A percentile compares a stretch with the other conserved stretches of the same genome.
Conservation (phyloP, 2,888 invertebrate genomes). For the Drosophila limbata region DNA sequence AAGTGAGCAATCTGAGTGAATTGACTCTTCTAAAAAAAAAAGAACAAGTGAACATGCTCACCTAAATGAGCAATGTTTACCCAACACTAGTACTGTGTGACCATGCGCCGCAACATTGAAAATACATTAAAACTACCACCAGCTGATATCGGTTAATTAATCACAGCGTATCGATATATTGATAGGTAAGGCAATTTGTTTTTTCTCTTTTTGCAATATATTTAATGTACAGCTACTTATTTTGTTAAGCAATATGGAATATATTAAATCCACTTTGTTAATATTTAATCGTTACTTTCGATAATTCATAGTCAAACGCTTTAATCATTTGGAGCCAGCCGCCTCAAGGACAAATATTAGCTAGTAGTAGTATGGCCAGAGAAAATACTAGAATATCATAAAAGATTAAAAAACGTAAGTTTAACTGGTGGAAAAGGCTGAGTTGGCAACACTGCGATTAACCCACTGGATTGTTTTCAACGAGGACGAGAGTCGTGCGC, state of each 20-base stretch:
- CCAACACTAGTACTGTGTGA: conserved; percentile 47
- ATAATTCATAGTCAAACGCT: neutral
- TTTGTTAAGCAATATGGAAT: too few relatives aligned
- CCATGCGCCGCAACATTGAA: conserved; percentile 24
- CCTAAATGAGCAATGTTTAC: too few relatives aligned
- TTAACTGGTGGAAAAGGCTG: conserved; percentile 28
- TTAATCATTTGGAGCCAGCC: neutral
- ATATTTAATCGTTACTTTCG: neutral
- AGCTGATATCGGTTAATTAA: conserved; percentile 34
- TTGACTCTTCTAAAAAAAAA: too few relatives aligned
- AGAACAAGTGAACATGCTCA: too few relatives aligned
- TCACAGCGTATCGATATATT: conserved; percentile 34
- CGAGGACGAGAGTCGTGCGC: conserved; percentile 64
- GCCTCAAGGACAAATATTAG: conserved; percentile 29
- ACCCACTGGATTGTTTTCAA: conserved; percentile 62
- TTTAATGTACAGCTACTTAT: neutral
- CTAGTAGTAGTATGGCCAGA: conserved; percentile 7
- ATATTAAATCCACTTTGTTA: too few relatives aligned
- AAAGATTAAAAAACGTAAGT: conserved; percentile 43
- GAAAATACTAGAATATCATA: conserved; percentile 45
- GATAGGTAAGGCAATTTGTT: neutral
- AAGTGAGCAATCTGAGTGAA: too few relatives aligned
- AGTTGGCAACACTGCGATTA: conserved; percentile 53
- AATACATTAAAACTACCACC: conserved; percentile 20
- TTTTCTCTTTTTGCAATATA: neutral